These are phyloP conservation scores for Limnephilus rhombicus DNA, from an alignment of 2,888 invertebrate species.

Conservation along the genomic window DNA sequence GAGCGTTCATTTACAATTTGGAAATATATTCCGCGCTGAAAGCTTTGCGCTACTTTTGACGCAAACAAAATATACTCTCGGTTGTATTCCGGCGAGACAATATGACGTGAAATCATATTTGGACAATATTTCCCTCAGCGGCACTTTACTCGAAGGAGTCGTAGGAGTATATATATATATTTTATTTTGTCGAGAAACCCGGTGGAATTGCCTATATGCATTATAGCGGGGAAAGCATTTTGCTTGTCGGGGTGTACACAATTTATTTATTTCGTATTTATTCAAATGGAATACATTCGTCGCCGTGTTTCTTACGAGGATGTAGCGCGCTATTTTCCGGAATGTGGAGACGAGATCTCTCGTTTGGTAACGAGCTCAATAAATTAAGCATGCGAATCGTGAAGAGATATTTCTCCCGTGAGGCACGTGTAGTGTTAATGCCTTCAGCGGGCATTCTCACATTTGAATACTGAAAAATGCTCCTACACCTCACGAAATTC, in stretches of 20 bases:
- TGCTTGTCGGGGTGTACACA: conserved; percentile 32
- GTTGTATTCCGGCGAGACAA: conserved; percentile 64
- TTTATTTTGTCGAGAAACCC: conserved; percentile 37
- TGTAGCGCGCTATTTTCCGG: neutral
- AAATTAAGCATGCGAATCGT: conserved; percentile 33
- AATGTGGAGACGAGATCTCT: conserved; percentile 5
- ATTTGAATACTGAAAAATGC: neutral
- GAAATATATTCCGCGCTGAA: conserved; percentile 48
- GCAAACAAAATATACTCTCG: conserved; percentile 64
- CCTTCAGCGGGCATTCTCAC: conserved; percentile 13
- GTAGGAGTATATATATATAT: conserved; percentile 24
- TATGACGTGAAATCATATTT: conserved; percentile 65
- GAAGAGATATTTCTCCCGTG: conserved; percentile 18
- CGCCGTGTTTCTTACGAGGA: neutral
- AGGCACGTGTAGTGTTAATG: conserved; percentile 13
- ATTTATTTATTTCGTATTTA: conserved; percentile 36
- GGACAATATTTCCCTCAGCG: conserved; percentile 64
- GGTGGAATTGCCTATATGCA: conserved; percentile 48
- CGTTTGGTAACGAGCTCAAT: conserved; percentile 33
- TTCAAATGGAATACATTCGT: conserved; percentile 41
- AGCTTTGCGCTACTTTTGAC: conserved; percentile 63
- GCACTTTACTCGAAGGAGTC: conserved; percentile 54
- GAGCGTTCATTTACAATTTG: conserved; percentile 49
- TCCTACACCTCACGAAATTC: neutral
- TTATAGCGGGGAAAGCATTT: conserved; percentile 49